Conservation (phyloP, 2,888 invertebrate species). For the Bedellia somnulentella region DNA sequence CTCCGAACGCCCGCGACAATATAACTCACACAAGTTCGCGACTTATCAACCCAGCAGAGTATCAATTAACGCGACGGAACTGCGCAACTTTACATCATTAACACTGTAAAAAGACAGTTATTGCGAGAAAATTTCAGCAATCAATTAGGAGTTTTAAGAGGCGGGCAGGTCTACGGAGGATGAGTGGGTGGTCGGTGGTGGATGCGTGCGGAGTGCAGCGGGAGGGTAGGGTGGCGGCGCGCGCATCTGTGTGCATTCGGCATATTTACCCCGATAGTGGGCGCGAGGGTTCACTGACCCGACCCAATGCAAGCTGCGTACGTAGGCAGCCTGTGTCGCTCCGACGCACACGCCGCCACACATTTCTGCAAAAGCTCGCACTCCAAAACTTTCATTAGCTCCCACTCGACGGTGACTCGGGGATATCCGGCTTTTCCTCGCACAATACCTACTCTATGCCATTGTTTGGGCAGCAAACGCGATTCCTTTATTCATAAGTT, state of each 20-base stretch:
- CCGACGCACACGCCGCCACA: constrained; percentile 32
- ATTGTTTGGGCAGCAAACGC: too few species aligned
- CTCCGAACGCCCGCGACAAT: constrained; percentile 24
- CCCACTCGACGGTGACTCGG: too few species aligned
- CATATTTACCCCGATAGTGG: constrained; percentile 60
- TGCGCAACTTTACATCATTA: constrained; percentile 56
- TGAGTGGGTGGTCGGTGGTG: constrained; percentile 6
- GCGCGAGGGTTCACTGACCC: constrained; percentile 56
- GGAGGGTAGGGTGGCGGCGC: constrained; percentile 30
- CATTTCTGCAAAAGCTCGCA: constrained; percentile 3
- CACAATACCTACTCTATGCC: too few species aligned
- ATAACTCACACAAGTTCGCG: constrained; percentile 23
- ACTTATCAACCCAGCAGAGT: constrained; percentile 27
- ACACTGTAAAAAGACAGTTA: constrained; percentile 59
- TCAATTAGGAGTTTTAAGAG: constrained; percentile 60
- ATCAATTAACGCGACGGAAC: constrained; percentile 48
- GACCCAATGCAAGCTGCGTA: constrained; percentile 57
- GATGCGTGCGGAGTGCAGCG: constrained; percentile 7
- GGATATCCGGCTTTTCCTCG: too few species aligned
- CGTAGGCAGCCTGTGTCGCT: constrained; percentile 30
- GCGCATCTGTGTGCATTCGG: constrained; percentile 61
- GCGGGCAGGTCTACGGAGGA: constrained; percentile 22
- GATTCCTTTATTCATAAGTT: too few species aligned
- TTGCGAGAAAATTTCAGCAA: constrained; percentile 60
- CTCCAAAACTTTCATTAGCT: constrained; percentile 4